Evolutionary conservation across 2,113 vertebrate genomes (phyloP).

Genomic region (Silurus asotus): DNA sequence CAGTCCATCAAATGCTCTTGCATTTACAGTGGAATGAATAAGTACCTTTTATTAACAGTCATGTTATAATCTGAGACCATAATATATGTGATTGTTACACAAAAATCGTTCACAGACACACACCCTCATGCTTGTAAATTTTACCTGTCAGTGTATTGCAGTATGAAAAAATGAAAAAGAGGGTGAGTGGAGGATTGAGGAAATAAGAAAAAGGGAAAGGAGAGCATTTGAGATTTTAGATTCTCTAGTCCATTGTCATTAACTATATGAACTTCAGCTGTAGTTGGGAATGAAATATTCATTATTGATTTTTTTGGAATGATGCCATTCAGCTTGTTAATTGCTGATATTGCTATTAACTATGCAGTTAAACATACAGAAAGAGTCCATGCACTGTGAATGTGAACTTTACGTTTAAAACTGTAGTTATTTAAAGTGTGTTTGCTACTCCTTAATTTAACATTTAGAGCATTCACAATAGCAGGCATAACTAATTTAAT

Average conservation of each 20-base stretch:
- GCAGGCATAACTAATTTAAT: background rate
- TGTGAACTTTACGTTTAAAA: background rate
- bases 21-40: background rate
- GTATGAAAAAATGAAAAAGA: background rate
- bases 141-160: conserved; percentile 6
- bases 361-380: background rate
- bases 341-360: background rate
- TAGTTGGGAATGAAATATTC: background rate
- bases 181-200: background rate
- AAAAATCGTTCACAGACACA: no score
- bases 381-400: background rate
- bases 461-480: background rate
- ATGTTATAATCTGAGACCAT: background rate
- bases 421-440: background rate
- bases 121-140: background rate
- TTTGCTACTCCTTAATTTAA: background rate
- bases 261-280: background rate
- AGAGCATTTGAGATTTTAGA: background rate
- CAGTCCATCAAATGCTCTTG: background rate
- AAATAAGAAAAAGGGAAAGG: background rate
- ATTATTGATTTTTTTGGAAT: background rate
- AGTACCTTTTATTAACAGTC: no score
- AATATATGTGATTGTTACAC: no score
- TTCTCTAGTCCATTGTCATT: background rate
- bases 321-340: background rate